phyloP scores from a whole-genome alignment of 2,113 vertebrate species.

The Aldabrachelys gigantea region DNA sequence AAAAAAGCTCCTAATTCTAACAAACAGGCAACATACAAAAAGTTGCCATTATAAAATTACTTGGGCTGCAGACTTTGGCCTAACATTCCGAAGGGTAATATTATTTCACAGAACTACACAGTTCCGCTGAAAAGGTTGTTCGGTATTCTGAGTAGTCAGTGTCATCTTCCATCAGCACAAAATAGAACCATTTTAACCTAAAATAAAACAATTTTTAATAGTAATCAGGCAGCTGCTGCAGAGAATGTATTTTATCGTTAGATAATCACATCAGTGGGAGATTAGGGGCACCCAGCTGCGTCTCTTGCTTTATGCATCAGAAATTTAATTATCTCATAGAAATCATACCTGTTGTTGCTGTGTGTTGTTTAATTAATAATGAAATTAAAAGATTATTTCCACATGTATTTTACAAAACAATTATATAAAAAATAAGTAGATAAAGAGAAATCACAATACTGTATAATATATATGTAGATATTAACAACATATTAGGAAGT shows the following conservation, averaged over 20 bases:
- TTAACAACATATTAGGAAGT: neutral
- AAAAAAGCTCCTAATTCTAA: neutral
- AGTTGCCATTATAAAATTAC: slow-evolving; percentile 1
- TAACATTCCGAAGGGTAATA: slow-evolving; percentile 10
- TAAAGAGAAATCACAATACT: neutral
- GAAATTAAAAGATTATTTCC: slow-evolving; percentile 55
- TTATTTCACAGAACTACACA: slow-evolving; percentile 60
- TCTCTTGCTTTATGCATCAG: slow-evolving; percentile 69
- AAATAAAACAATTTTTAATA: slow-evolving; percentile 77
- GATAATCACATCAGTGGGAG: slow-evolving; percentile 80
- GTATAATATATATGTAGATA: neutral
- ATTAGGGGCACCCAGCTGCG: slow-evolving; percentile 73
- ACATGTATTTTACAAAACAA: slow-evolving; percentile 52
- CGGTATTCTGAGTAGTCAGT: slow-evolving; percentile 66
- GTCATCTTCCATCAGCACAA: slow-evolving; percentile 63
- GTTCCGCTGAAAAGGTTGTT: slow-evolving; percentile 70
- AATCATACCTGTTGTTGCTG: slow-evolving; percentile 59
- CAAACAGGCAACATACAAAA: neutral
- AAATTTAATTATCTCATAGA: slow-evolving; percentile 75
- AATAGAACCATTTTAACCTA: slow-evolving; percentile 73
- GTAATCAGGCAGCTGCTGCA: slow-evolving; percentile 75
- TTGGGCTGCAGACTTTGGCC: neutral
- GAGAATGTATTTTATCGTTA: slow-evolving; percentile 80
- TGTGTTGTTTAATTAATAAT: slow-evolving; percentile 74
- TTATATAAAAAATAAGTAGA: neutral